Evolutionary conservation across 1,140 invertebrate species (phyloP), one percentile per base, ranked within the genome.

Genomic region (Asobara japonica): DNA sequence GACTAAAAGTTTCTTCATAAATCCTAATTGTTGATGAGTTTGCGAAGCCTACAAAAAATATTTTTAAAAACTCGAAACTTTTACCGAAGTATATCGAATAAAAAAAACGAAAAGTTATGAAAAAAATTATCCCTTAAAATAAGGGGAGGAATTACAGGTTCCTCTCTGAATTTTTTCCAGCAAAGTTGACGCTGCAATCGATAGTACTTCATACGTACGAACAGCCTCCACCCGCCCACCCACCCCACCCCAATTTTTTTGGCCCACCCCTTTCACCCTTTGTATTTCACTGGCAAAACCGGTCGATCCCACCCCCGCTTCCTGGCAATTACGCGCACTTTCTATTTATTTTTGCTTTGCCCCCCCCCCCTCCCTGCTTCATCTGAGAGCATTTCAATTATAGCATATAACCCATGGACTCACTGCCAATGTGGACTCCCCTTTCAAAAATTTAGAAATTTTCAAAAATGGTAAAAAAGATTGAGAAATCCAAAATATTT

Each of bases 161-260:
- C 33, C 13, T 31, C 25, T 16, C 38, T 16, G 3, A 68, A 68
- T 48, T 22, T 64, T 71, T 30, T 61, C 22, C 20, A 25, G 31
- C 36, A n/a, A 62, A 27, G 11, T 30, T 27, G 31, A 66, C 2
- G 22, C 8, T 10, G 22, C 7, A 30, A 45, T 48, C 38, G 27
- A 68, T 48, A 45, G 74, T 74, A 77, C 71, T 45, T 65, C 61
- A 31, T 45, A 41, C 41, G 31, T 38, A 60, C 56, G 25, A 29
- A 69, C 65, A 78, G 76, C 72, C 68, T 45, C n/a, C 41, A 13
- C 41, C 18, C 41, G 2, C n/a, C n/a, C 41, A 38, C 25, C 27
- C 51, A n/a, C 67, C 20, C 25, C 31, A 20, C 18, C 29, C 36
- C 65, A 22, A 27, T 45, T 70, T 71, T 33, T 61, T 51, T 36